Evolutionary conservation across 2,888 invertebrate species (phyloP).

Genomic region (Pseudococcus longispinus): DNA sequence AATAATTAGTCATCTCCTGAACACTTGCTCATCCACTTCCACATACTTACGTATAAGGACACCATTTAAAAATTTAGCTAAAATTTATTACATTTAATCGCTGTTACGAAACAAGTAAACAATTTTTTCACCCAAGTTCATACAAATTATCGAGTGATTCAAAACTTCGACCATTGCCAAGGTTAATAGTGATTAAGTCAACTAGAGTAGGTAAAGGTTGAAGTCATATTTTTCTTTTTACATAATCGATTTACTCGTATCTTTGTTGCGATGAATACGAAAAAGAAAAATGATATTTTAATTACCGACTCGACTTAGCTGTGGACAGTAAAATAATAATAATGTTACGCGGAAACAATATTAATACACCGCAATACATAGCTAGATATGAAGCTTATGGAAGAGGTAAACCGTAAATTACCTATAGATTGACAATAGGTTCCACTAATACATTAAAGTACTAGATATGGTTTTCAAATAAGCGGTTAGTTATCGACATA

Average conservation of each 20-base stretch:
- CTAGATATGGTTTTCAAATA: neutral
- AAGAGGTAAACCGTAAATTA: neutral
- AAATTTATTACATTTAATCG: neutral
- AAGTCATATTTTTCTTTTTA: neutral
- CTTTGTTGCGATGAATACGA: neutral
- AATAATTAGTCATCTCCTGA: conserved; percentile 17
- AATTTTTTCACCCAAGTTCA: neutral
- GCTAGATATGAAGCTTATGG: neutral
- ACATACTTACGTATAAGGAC: neutral
- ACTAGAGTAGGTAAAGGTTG: conserved; percentile 25
- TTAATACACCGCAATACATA: neutral
- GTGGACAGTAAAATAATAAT: neutral
- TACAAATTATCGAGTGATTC: neutral
- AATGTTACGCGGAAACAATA: neutral
- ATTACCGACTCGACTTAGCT: neutral
- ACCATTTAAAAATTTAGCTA: neutral
- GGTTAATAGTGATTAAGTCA: neutral
- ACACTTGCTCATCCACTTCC: neutral
- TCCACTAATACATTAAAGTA: neutral
- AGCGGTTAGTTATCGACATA: neutral
- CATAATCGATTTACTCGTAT: neutral
- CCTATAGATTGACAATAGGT: neutral
- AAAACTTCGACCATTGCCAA: neutral
- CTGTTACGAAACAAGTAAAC: no score
- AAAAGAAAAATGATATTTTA: neutral